Evolutionary conservation across 2,797 vertebrate genomes (phyloP).

Genomic region (Phylloscopus collybita): DNA sequence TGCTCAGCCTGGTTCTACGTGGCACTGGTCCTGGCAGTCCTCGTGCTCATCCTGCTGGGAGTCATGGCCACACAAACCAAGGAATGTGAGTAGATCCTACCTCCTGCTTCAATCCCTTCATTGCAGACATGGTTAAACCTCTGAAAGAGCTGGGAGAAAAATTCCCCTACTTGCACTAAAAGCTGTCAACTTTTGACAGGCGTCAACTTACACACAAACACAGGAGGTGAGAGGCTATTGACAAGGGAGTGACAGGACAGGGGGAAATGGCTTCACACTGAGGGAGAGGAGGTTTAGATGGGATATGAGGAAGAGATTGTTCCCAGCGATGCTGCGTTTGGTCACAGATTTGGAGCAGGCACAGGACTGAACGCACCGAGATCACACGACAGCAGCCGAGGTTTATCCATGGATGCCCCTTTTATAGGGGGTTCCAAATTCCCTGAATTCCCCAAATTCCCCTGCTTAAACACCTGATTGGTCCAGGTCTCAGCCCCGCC

Average conservation of each 20-base stretch:
- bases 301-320: neutral
- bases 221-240: neutral
- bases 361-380: neutral
- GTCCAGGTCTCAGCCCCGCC: neutral
- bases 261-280: neutral
- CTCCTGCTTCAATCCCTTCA: neutral
- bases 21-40: neutral
- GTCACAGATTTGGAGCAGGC: neutral
- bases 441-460: neutral
- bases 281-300: accelerated
- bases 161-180: neutral
- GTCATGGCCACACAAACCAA: neutral
- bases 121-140: neutral
- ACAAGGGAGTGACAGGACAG: neutral
- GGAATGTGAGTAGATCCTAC: slow-evolving; percentile 12
- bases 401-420: neutral
- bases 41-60: slow-evolving; percentile 8
- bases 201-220: neutral
- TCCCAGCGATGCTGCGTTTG: neutral
- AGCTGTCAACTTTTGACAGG: neutral
- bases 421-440: neutral
- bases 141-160: neutral
- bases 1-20: neutral
- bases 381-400: neutral
- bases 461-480: neutral